Conservation (phyloP, 2,888 invertebrate species). For the Slavum lentiscoides region DNA sequence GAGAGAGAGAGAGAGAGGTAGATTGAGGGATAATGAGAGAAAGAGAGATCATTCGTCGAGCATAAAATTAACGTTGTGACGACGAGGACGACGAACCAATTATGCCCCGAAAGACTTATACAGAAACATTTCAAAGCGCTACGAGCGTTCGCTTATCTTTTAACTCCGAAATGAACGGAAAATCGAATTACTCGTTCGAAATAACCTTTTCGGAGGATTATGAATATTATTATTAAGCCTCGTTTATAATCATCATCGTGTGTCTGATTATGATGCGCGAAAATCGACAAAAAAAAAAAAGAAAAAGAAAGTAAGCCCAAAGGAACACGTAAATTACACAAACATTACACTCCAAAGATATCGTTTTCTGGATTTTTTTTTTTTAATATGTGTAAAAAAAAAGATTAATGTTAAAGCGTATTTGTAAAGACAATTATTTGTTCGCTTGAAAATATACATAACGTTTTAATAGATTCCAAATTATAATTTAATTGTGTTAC, state of each 20-base stretch:
- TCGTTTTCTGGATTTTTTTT: not conserved
- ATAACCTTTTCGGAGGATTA: conserved; percentile 4
- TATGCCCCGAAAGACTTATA: not conserved
- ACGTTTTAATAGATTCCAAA: too few species aligned
- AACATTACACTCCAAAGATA: not conserved
- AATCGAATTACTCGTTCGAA: conserved; percentile 5
- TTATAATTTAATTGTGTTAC: too few species aligned
- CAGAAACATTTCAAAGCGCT: not conserved
- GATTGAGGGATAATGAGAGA: not conserved
- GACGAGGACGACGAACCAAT: conserved; percentile 2
- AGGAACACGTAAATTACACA: not conserved
- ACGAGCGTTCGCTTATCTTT: not conserved
- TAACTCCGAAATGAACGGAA: not conserved
- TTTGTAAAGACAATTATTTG: too few species aligned
- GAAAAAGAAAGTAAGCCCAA: not conserved
- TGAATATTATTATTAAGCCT: not conserved
- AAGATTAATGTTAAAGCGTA: too few species aligned
- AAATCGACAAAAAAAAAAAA: not conserved
- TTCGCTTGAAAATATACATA: too few species aligned
- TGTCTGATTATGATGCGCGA: not conserved
- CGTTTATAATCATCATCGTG: not conserved
- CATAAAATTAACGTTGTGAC: not conserved
- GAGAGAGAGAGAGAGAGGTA: not conserved
- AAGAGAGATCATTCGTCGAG: not conserved
- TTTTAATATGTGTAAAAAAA: too few species aligned